phyloP scores from a whole-genome alignment of 2,113 vertebrate species.

The Neolamprologus caudopunctatus region DNA sequence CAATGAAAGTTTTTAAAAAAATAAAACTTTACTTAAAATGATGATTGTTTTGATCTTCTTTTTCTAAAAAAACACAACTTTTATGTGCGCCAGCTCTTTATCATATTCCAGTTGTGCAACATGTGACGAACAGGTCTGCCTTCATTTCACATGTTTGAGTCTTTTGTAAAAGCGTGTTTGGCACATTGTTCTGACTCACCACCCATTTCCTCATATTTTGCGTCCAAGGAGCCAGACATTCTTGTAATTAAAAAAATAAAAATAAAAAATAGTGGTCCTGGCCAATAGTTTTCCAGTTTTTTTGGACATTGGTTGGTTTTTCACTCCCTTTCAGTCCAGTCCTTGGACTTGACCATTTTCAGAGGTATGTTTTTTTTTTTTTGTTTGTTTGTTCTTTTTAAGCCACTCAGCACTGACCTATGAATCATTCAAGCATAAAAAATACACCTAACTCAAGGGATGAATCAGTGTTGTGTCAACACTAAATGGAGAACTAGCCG shows the following conservation, averaged over 20 bases:
- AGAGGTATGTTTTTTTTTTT: neutral
- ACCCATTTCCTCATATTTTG: neutral
- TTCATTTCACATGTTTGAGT: neutral
- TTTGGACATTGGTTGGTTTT: neutral
- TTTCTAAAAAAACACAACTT: neutral
- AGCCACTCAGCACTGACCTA: neutral
- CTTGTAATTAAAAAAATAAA: accelerated
- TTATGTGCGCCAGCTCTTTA: neutral
- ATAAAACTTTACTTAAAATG: conserved; percentile 12
- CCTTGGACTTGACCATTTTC: neutral
- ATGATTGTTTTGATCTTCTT: neutral
- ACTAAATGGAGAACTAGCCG: accelerated
- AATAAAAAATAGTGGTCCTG: neutral
- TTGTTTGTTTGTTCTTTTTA: accelerated
- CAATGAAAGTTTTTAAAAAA: neutral
- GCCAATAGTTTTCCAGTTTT: neutral
- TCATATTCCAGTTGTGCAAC: neutral
- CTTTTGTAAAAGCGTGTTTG: neutral
- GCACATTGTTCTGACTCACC: neutral
- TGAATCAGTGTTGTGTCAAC: neutral
- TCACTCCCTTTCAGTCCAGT: neutral
- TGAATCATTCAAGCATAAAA: neutral
- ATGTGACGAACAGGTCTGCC: neutral
- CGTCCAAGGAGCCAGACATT: neutral
- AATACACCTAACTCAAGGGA: neutral